Percentiles rank a stretch among this genome's conserved stretches.
phyloP scores from a whole-genome alignment of 2,888 invertebrate genomes.

The Matsumyia berberina region DNA sequence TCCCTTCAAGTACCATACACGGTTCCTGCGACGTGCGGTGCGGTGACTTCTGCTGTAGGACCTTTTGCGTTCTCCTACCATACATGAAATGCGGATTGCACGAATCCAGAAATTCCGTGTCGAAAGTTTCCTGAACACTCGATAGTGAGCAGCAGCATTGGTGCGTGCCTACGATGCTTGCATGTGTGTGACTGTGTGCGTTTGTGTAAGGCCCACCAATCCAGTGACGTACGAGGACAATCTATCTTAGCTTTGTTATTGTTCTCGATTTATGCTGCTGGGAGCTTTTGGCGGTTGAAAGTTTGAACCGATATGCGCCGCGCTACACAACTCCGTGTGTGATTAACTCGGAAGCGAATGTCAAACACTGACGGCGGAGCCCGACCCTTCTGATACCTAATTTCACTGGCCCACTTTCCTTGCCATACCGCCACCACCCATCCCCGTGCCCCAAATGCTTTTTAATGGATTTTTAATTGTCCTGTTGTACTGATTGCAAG shows the following conservation, averaged over 20 bases:
- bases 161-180: constrained; percentile 72
- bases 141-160: constrained; percentile 62
- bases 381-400: constrained; percentile 55
- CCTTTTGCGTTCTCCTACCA: constrained; percentile 76
- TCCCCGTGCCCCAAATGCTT: constrained; percentile 41
- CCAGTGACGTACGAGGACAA: constrained; percentile 76
- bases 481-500: constrained; percentile 74
- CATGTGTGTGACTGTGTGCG: constrained; percentile 56
- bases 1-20: constrained; percentile 61
- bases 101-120: constrained; percentile 74
- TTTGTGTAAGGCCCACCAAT: constrained; percentile 73
- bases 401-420: constrained; percentile 67
- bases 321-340: constrained; percentile 66
- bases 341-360: constrained; percentile 71
- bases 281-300: constrained; percentile 70
- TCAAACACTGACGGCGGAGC: constrained; percentile 43
- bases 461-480: constrained; percentile 74
- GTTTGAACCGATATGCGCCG: constrained; percentile 69
- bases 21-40: constrained; percentile 70
- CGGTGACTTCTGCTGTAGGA: constrained; percentile 74
- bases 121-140: constrained; percentile 75
- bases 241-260: constrained; percentile 75
- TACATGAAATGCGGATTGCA: constrained; percentile 76
- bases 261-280: constrained; percentile 63
- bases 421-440: constrained; percentile 34